phyloP scores from a whole-genome alignment of 1,140 invertebrate species.

The Sinella curviseta region DNA sequence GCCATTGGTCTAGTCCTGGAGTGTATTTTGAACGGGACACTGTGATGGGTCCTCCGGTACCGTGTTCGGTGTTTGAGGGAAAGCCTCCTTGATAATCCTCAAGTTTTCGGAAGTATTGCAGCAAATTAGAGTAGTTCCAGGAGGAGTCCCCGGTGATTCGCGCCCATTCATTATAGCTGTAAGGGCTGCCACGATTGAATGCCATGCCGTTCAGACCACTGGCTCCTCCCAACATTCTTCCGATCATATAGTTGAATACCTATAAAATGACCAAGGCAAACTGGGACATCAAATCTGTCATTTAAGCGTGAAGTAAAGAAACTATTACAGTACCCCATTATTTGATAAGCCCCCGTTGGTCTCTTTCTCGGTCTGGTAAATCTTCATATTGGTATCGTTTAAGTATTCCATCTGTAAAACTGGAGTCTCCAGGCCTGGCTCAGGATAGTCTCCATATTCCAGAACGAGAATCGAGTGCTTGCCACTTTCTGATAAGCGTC shows the following conservation, averaged over 20 bases:
- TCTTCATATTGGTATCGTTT: background rate
- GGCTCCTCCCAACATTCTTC: background rate
- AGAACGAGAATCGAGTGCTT: background rate
- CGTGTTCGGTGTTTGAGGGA: background rate
- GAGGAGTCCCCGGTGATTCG: background rate
- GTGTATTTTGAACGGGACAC: background rate
- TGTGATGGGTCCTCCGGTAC: background rate
- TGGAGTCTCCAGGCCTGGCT: constrained; percentile 8
- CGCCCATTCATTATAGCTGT: constrained; percentile 17
- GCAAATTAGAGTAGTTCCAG: constrained; percentile 23
- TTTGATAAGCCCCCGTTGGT: background rate
- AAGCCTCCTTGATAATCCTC: constrained; percentile 24
- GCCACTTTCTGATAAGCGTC: background rate
- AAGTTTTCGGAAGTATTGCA: constrained; percentile 10
- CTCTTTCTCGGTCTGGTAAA: background rate
- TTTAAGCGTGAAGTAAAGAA: background rate
- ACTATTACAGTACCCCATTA: background rate
- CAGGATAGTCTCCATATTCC: background rate
- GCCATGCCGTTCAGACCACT: background rate
- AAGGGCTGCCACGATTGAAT: background rate
- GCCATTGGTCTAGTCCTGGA: background rate
- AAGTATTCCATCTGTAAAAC: background rate
- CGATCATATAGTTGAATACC: background rate
- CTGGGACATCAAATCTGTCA: background rate
- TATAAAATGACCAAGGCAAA: too few species aligned